Percentiles rank a stretch among this genome's conserved stretches.
These are phyloP conservation scores for Glareola pratincola DNA, from an alignment of 2,113 vertebrate genomes.

Conservation along the genomic window DNA sequence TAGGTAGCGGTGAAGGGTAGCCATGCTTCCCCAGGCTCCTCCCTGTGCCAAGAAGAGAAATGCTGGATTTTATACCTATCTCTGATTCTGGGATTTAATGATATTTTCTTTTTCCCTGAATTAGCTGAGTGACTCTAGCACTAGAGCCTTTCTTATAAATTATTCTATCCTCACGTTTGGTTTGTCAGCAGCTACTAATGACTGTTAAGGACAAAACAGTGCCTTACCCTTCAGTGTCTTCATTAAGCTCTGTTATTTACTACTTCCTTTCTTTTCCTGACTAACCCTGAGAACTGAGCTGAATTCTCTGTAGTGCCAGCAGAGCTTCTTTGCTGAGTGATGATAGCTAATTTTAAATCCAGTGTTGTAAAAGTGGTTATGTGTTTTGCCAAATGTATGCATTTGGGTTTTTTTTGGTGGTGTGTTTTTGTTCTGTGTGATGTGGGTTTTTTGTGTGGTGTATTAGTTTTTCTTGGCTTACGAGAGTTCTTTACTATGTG, in stretches of 20 bases:
- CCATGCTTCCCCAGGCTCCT: not conserved
- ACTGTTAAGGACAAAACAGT: not conserved
- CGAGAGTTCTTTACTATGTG: not conserved
- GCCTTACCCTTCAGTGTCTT: not conserved
- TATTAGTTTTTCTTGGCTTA: not conserved
- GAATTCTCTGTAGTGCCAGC: not conserved
- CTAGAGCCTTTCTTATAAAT: too few species aligned
- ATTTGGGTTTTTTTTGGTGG: not conserved
- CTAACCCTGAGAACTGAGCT: not conserved
- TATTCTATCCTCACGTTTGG: not conserved
- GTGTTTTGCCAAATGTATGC: not conserved
- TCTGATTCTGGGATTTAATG: not conserved
- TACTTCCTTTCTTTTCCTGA: not conserved
- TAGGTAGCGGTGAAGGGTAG: not conserved
- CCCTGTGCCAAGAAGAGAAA: not conserved
- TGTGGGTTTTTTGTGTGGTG: not conserved
- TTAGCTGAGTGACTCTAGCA: not conserved
- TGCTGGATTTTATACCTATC: rapidly evolving
- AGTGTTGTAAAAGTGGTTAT: not conserved
- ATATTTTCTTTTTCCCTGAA: not conserved
- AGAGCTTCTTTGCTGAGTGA: not conserved
- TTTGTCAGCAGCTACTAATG: not conserved
- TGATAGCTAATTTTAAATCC: not conserved
- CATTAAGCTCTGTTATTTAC: not conserved
- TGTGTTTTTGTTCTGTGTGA: not conserved